Evolutionary conservation across 2,113 vertebrate species (phyloP).

Genomic region (Parotia lawesii): DNA sequence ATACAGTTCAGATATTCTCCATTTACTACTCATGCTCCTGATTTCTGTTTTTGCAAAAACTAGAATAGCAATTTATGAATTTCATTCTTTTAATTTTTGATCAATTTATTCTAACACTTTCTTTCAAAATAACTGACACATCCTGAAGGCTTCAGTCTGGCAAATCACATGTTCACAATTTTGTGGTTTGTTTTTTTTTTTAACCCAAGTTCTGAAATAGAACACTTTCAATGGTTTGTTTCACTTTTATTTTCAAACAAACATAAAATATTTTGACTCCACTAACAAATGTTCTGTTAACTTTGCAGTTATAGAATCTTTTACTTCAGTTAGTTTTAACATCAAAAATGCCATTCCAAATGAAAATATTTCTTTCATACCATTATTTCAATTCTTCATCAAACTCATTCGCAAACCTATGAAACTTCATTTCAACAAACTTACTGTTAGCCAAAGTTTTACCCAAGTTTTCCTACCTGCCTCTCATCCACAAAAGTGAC

Average conservation of each 20-base stretch:
- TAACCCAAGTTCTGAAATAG: not conserved
- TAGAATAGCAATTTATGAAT: not conserved
- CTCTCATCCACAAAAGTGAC: not conserved
- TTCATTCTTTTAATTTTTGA: not conserved
- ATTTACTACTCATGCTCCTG: not conserved
- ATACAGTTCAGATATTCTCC: not conserved
- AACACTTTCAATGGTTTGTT: not conserved
- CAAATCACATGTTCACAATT: not conserved
- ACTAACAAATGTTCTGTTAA: not conserved
- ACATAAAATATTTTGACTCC: not conserved
- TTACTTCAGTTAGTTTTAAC: not conserved
- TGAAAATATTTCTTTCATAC: not conserved
- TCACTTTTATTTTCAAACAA: not conserved
- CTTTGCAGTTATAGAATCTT: not conserved
- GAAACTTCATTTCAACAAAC: not conserved
- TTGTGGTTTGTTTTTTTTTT: not conserved
- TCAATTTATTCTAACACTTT: not conserved
- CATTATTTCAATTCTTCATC: not conserved
- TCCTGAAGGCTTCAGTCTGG: not conserved
- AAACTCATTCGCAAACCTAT: not conserved
- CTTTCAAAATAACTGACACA: not conserved
- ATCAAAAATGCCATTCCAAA: not conserved
- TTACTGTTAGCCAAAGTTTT: not conserved
- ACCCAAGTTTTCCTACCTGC: not conserved
- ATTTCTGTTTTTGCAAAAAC: not conserved